Evolutionary conservation across 2,888 invertebrate species (phyloP), one percentile per base, ranked within the genome.

Genomic region (Anagyrus pseudococci): DNA sequence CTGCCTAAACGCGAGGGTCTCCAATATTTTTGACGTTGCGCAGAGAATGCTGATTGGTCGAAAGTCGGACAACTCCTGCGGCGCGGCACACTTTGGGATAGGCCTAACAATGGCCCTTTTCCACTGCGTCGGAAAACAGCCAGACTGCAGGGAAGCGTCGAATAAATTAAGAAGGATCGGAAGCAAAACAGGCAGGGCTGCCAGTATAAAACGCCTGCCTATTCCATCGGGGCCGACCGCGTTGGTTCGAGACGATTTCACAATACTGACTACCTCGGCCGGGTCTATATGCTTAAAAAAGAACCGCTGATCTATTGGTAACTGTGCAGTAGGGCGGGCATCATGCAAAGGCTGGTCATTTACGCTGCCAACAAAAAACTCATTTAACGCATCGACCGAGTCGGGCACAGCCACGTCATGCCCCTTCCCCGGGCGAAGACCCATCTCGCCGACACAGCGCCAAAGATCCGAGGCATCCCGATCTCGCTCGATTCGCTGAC

Each of bases 11-110:
- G 22, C 53, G 1, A 59, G 13, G 0, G 17, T 13, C 1, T 59
- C 53, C 1, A 59, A 20, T 13, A 53, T 23, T 19, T 53, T 59
- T 0, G 59, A 53, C 0, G 25, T 1, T 1, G 53, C 19, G 15
- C 52, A 52, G 4, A 59, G 20, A 4, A 59, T 17, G 4, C 52
- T 44, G 4, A 59, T 52, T 1, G 52, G 46, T 4, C 59, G n/a
- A 4, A 29, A 33, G n/a, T 52, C 22, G 2, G 13, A 7, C 15
- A 15, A 4, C 7, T 25, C 7, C 2, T 17, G n/a, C 2, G 25
- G 13, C 26, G 23, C n/a, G 1, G 4, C 17, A 7, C 25, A 25
- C 17, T 48, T 48, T 1, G 48, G 48, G 2, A 48, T 10, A 2
- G 48, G 48, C 15, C n/a, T 7, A 2, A 48, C 48, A 15, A 48